Base-by-base conservation (phyloP, 2,113 vertebrate species). In the Seriola rivoliana region DNA sequence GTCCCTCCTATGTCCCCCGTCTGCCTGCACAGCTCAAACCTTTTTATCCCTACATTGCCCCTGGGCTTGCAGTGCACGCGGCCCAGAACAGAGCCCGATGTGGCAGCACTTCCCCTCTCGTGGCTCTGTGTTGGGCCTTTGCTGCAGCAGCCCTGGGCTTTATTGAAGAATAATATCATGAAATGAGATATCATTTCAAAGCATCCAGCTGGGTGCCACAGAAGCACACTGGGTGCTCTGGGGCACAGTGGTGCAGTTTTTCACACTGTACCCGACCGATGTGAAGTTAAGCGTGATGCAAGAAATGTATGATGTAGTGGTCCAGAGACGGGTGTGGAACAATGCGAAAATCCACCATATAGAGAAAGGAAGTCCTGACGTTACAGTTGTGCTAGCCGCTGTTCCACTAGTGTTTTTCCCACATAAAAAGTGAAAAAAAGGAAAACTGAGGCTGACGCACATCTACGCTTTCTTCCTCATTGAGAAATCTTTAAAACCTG, bases 111-210 rank as follows among this genome's bases (percentile, higher is more conserved):
- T 52, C 66, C 70, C 65, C 62, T 85, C 82, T 40, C 11, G 16
- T 48, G 60, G 34, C 23, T 48, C 44, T 65, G 67, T 58, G 42
- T 54, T 66, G 70, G 78, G 78, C 5, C 71, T 82, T 38, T 38
- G 75, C 67, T 44, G 72, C 48, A 52, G 74, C 75, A 60, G 60
- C 71, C 48, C 3, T 67, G 48, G 74, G 77, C 65, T 81, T 68
- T 80, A 88, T n/a, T 88, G 74, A 79, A 73, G 48, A 80, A 46
- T 84, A 71, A 86, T 83, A 83, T 82, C 75, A 65, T 76, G 68
- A 79, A 89, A 88, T 85, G 82, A 88, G 73, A 87, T 84, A 77
- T 75, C n/a, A 62, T 91, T 93, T 89, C 80, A 85, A 87, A 88
- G 62, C 80, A 66, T 81, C 60, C 63, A 55, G 58, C 65, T 52